Base-by-base conservation (phyloP, 2,113 vertebrate genomes). In the Pseudopipra pipra region DNA sequence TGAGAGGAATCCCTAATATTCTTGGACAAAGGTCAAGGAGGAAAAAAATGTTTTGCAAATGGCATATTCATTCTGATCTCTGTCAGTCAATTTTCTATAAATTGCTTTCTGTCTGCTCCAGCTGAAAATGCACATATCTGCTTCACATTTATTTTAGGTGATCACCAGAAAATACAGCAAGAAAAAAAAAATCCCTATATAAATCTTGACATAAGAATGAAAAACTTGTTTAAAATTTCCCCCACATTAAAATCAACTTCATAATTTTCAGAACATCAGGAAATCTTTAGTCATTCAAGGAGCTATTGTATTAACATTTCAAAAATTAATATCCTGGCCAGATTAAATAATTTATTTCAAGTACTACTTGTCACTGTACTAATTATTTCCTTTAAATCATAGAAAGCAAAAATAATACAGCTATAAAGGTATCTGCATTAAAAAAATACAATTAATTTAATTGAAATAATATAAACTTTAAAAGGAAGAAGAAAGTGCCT, bases 311-410 rank as follows among this genome's bases (percentile, higher is more conserved):
- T 59, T 77, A 87, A 47, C 33, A 85, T 70, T 92, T 92, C 15
- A 73, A 84, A 93, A 88, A 73, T 63, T 74, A 81, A 74, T 74
- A 87, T 47, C 63, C n/a, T 58, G 30, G 6, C 2, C n/a, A 93
- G 35, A 86, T 74, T 63, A 86, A 95, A 90, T 89, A 84, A 68
- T 90, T 93, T 91, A 44, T 81, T 89, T 94, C 33, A 89, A 93
- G 27, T 81, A 78, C 76, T 75, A 23, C 47, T 77, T 87, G 61
- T 87, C 52, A 72, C 14, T 49, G 6, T 63, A 47, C 30, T 58
- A 87, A 86, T 89, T 94, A 67, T 78, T 88, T 88, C n/a, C 15
- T 80, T 93, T 80, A 58, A 88, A 83, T 62, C 27, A 74, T 8
- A 9, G 28, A 61, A 9, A 65, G 14, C 3, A 82, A 70, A 77